A percentile compares a stretch with the other conserved stretches of the same genome.
These are phyloP conservation scores for Syritta pipiens DNA, from an alignment of 2,888 invertebrate genomes.

Conservation along the genomic window DNA sequence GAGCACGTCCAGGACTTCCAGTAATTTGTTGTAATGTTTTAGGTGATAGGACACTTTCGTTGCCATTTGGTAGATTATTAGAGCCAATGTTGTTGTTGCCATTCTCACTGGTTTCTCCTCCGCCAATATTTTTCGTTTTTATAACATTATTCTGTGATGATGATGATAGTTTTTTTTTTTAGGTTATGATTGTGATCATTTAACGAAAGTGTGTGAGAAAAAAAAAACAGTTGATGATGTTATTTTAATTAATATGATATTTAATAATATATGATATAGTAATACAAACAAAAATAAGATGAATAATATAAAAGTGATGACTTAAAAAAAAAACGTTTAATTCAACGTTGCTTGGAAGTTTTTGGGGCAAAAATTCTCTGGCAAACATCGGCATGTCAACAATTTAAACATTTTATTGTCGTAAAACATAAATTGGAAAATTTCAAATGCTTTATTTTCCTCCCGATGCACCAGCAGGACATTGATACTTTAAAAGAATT, in stretches of 20 bases:
- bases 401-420: no score
- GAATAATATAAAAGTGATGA: background rate
- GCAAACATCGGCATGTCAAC: no score
- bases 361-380: no score
- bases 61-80: constrained; percentile 68
- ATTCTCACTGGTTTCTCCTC: constrained; percentile 54
- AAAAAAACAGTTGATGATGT: constrained; percentile 61
- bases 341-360: background rate
- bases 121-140: constrained; percentile 63
- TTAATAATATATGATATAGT: constrained; percentile 39
- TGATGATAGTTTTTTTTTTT: constrained; percentile 42
- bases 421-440: no score
- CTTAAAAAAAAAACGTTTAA: background rate
- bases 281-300: constrained; percentile 1
- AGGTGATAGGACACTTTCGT: constrained; percentile 71
- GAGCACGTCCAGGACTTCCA: constrained; percentile 79
- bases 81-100: constrained; percentile 38
- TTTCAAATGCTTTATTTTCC: no score
- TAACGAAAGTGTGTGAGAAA: constrained; percentile 43
- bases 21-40: constrained; percentile 77
- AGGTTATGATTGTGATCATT: constrained; percentile 26
- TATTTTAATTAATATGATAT: constrained; percentile 52
- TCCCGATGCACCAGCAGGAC: no score
- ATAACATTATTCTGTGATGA: constrained; percentile 70
- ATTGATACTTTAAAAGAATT: no score